phyloP scores from a whole-genome alignment of 35 echinoderm and acorn worm genomes.

The Lytechinus variegatus region DNA sequence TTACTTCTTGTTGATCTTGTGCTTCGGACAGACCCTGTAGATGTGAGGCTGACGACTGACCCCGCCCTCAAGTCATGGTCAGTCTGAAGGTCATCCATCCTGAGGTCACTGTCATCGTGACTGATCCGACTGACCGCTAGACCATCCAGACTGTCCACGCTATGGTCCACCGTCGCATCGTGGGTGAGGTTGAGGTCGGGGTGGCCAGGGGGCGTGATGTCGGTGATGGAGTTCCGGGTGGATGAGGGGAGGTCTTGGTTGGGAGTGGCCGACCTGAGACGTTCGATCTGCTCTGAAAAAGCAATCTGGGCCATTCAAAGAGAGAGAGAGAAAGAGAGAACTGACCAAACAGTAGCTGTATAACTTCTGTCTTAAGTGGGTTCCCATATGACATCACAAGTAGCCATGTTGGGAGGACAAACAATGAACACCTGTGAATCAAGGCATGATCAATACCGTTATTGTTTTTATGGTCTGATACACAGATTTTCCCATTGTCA shows the following conservation, averaged over 20 bases:
- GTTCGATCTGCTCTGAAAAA: background rate
- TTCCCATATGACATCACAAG: too few relatives aligned
- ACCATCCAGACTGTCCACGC: constrained; percentile 58
- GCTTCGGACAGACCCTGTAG: constrained; percentile 31
- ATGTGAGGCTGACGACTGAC: constrained; percentile 57
- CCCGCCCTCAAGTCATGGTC: constrained; percentile 15
- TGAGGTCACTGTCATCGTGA: constrained; percentile 58
- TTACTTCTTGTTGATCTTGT: constrained; percentile 45
- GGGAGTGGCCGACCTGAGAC: background rate
- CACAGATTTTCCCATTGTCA: too few relatives aligned
- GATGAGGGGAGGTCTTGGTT: background rate
- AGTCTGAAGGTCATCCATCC: constrained; percentile 62
- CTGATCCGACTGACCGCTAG: background rate
- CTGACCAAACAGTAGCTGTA: background rate
- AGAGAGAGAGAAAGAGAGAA: background rate
- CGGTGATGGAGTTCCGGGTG: background rate
- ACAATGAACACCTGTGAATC: too few relatives aligned
- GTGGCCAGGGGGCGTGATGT: background rate
- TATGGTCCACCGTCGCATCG: background rate
- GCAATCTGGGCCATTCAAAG: background rate
- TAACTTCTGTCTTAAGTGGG: too few relatives aligned
- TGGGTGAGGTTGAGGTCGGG: background rate
- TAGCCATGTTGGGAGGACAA: too few relatives aligned
- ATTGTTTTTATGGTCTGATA: too few relatives aligned
- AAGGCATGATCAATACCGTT: too few relatives aligned